Conservation (phyloP, 1,140 invertebrate genomes). For the Acromyrmex heyeri region DNA sequence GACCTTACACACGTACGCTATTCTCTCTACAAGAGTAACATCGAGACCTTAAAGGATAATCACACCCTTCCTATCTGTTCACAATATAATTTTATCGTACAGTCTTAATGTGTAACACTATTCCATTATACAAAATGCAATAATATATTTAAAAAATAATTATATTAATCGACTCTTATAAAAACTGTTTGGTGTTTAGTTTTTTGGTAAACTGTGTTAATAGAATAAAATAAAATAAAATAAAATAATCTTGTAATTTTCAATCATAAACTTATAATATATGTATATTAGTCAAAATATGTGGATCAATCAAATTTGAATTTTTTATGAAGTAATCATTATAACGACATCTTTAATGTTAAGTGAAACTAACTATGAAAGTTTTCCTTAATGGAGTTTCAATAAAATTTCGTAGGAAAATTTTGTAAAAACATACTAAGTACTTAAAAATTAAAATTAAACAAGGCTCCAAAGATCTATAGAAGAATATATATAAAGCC, state of each 20-base stretch:
- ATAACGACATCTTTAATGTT: background rate
- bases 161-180: background rate
- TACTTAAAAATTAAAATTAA: background rate
- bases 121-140: background rate
- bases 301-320: background rate
- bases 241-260: conserved; percentile 5
- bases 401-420: background rate
- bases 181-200: background rate
- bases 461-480: no score
- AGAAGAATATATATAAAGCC: no score
- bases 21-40: conserved; percentile 39
- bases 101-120: background rate
- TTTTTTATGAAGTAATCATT: background rate
- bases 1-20: conserved; percentile 50
- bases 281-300: background rate
- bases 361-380: background rate
- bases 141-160: background rate
- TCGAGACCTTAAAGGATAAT: conserved; percentile 51
- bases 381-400: background rate
- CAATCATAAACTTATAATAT: background rate
- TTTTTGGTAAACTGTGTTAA: background rate
- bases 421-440: background rate
- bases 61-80: conserved; percentile 18
- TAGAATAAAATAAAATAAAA: background rate
- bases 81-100: conserved; percentile 33